These are phyloP conservation scores for Ectropis crepuscularia DNA, from an alignment of 2,888 invertebrate species.

Conservation along the genomic window DNA sequence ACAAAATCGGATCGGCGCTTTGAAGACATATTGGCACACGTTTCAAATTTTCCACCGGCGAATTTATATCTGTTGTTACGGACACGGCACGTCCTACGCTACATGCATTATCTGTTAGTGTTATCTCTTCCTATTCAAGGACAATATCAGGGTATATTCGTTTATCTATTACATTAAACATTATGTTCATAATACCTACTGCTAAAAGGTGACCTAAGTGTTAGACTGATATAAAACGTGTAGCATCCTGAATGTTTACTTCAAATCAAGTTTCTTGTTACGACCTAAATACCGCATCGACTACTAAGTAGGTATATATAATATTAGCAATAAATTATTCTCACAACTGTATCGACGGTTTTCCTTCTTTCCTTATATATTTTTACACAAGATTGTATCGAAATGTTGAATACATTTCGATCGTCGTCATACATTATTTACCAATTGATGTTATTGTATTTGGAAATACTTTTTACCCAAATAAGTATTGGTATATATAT, in stretches of 20 bases:
- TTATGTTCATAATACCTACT: constrained; percentile 1
- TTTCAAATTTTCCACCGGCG: constrained; percentile 42
- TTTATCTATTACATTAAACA: constrained; percentile 23
- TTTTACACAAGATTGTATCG: background rate
- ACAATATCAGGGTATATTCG: constrained; percentile 55
- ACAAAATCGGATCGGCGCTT: constrained; percentile 12
- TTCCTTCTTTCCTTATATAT: constrained; percentile 12
- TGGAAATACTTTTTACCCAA: background rate
- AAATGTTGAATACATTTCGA: constrained; percentile 2
- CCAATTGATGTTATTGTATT: constrained; percentile 3
- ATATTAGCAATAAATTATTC: constrained; percentile 19
- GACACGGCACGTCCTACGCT: constrained; percentile 25
- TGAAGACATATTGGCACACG: constrained; percentile 5
- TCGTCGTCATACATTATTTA: constrained; percentile 17
- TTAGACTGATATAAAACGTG: no score
- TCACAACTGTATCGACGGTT: constrained; percentile 7
- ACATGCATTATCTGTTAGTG: constrained; percentile 33
- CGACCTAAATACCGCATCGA: constrained; percentile 19
- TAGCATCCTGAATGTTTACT: constrained; percentile 10
- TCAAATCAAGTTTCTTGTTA: background rate
- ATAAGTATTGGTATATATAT: constrained; percentile 4
- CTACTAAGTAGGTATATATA: constrained; percentile 7
- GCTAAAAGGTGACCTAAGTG: background rate
- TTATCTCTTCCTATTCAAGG: constrained; percentile 60
- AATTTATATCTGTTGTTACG: constrained; percentile 46